These are phyloP conservation scores for Ennomos erosarius DNA, from an alignment of 2,888 invertebrate species.

Conservation along the genomic window DNA sequence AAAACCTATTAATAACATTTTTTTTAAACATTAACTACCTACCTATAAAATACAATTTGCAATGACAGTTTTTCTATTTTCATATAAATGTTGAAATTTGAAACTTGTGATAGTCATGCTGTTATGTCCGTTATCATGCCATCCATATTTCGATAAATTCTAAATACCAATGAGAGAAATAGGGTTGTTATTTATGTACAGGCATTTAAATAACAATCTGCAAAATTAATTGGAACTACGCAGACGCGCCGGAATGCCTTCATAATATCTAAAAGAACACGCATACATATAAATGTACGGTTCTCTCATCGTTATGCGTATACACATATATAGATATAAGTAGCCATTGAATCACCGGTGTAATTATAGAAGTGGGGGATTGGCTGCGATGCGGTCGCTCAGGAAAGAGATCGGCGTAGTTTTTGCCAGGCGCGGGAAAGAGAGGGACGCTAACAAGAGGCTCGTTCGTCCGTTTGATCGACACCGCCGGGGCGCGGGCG, in stretches of 20 bases:
- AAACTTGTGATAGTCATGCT: too few species aligned
- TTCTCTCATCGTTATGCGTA: constrained; percentile 79
- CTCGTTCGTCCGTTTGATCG: constrained; percentile 85
- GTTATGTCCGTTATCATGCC: too few species aligned
- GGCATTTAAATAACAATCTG: constrained; percentile 50
- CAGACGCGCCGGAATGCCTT: constrained; percentile 63
- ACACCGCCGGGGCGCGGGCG: constrained; percentile 81
- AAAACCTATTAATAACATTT: neutral
- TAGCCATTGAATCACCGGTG: constrained; percentile 85
- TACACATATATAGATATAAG: constrained; percentile 80
- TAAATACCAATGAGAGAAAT: neutral
- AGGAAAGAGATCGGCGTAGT: constrained; percentile 62
- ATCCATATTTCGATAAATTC: too few species aligned
- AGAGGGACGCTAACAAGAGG: constrained; percentile 81
- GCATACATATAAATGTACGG: constrained; percentile 75
- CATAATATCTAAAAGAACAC: constrained; percentile 74
- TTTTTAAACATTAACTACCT: too few species aligned
- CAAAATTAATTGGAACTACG: constrained; percentile 67
- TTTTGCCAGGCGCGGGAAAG: constrained; percentile 57
- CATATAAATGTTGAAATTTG: too few species aligned
- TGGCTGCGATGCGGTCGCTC: constrained; percentile 81
- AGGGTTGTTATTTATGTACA: constrained; percentile 25
- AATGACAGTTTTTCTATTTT: too few species aligned
- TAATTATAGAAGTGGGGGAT: constrained; percentile 86
- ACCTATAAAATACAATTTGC: too few species aligned